Percentiles rank a stretch among this genome's conserved stretches.
Evolutionary conservation across 2,888 invertebrate species (phyloP).

Genomic region (Polietes domitor): DNA sequence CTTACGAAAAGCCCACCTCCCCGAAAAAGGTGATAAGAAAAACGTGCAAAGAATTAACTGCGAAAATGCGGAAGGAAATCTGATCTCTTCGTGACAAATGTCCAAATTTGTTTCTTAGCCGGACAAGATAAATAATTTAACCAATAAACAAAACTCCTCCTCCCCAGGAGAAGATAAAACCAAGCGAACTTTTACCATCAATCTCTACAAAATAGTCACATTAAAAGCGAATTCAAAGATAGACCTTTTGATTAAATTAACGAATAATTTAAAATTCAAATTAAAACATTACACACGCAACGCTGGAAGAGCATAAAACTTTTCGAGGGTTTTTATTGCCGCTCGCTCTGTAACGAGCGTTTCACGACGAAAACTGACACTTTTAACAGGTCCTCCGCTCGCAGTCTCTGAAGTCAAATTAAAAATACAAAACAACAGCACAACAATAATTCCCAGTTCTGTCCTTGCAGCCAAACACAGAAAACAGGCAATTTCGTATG

Average conservation of each 20-base stretch:
- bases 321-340: conserved; percentile 34
- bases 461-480: conserved; percentile 29
- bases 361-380: conserved; percentile 39
- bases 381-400: conserved; percentile 56
- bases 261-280: conserved; percentile 51
- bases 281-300: conserved; percentile 4
- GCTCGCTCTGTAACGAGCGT: not conserved
- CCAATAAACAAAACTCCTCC: not conserved
- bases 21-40: too few species aligned
- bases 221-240: not conserved
- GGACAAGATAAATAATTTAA: not conserved
- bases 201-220: conserved; percentile 31
- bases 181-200: conserved; percentile 51
- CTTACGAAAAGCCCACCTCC: too few species aligned
- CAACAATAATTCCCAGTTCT: conserved; percentile 29
- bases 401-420: conserved; percentile 63
- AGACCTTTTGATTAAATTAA: conserved; percentile 62
- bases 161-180: not conserved
- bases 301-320: conserved; percentile 22
- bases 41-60: too few species aligned
- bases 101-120: not conserved
- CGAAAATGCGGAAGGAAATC: too few species aligned
- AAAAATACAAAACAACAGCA: conserved; percentile 36
- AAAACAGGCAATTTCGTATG: conserved; percentile 6
- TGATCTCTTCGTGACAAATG: not conserved